Base-by-base conservation (phyloP, 2,888 invertebrate species). In the Coelopa pilipes region DNA sequence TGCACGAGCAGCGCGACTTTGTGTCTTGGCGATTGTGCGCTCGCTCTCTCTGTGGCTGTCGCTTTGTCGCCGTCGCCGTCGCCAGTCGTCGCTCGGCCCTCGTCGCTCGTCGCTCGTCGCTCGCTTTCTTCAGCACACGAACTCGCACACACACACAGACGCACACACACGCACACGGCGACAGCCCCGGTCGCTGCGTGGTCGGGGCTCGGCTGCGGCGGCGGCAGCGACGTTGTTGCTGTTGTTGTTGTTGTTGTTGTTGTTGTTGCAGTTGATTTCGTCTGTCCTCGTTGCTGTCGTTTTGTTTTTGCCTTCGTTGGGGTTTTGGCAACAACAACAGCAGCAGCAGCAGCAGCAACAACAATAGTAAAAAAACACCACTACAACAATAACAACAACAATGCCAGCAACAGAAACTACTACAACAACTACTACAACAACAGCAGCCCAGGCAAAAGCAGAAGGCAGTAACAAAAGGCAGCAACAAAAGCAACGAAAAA, bases 51-150 rank as follows among this genome's bases (percentile, higher is more conserved):
- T 49, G 13, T 53, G 3, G 53, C 53, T 5, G 53, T 53, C 13
- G 53, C n/a, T 53, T 53, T 53, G 53, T 53, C 53, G 53, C 53
- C n/a, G 53, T 53, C n/a, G n/a, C 10, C 53, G n/a, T 53, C 53
- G 53, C 10, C 53, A n/a, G 53, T 53, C 15, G 53, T 53, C n/a
- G 53, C 49, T n/a, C n/a, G n/a, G n/a, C n/a, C n/a, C n/a, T n/a
- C n/a, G n/a, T n/a, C n/a, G n/a, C 49, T 49, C 49, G 53, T 53
- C n/a, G 53, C 53, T 13, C 53, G 13, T 15, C 49, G 49, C 13
- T 15, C n/a, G 53, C 53, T 13, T 53, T 53, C 13, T 53, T 53
- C n/a, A 34, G 34, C 34, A 34, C 34, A 34, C 34, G 34, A 4
- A 34, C 7, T 34, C 34, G n/a, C 34, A 34, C 34, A 34, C 7